Percentiles rank a stretch among this genome's conserved stretches.
phyloP scores from a whole-genome alignment of 2,797 vertebrate genomes.

The Intellagama lesueurii region DNA sequence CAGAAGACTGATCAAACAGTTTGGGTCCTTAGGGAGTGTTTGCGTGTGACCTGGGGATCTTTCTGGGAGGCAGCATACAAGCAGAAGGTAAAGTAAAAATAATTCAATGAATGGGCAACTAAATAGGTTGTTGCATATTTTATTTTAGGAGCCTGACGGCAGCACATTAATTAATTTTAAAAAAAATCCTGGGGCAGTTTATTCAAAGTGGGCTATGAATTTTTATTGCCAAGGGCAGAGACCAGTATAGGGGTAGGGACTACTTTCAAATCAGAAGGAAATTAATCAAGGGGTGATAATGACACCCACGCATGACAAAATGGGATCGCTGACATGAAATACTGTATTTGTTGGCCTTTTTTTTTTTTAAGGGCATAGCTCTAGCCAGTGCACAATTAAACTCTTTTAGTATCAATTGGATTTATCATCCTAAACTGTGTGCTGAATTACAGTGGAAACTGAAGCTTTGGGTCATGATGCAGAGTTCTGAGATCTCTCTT shows the following conservation, averaged over 20 bases:
- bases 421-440: background rate
- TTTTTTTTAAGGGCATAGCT: background rate
- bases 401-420: background rate
- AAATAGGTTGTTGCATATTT: background rate
- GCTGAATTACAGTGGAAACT: background rate
- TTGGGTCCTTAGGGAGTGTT: background rate
- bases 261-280: background rate
- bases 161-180: background rate
- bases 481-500: background rate
- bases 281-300: background rate
- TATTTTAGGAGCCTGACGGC: background rate
- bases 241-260: background rate
- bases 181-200: background rate
- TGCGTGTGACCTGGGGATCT: background rate
- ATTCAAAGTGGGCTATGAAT: background rate
- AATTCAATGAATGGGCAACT: background rate
- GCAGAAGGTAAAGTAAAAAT: background rate
- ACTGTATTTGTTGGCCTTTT: background rate
- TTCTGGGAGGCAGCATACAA: background rate
- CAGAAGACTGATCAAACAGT: slow-evolving; percentile 11
- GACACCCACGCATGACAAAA: background rate
- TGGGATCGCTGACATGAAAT: background rate
- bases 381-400: background rate
- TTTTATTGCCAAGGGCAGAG: background rate
- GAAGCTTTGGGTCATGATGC: background rate